These are phyloP conservation scores for Mohoua ochrocephala DNA, from an alignment of 2,113 vertebrate species.

Conservation along the genomic window DNA sequence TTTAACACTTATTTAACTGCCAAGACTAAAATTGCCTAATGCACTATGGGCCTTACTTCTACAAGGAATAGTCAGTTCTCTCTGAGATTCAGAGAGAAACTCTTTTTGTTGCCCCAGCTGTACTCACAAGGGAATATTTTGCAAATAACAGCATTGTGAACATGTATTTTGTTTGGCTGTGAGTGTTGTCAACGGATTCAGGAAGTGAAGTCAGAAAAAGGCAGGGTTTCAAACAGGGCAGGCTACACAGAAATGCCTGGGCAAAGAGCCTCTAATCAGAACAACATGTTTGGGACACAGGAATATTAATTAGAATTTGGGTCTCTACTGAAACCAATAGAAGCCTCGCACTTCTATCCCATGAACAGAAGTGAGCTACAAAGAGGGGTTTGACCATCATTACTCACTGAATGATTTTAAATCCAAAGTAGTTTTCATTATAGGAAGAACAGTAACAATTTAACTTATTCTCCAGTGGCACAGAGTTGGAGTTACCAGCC, in stretches of 20 bases:
- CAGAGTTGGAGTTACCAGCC: not conserved
- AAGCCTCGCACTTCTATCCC: not conserved
- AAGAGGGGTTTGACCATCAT: not conserved
- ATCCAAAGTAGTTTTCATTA: not conserved
- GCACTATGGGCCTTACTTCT: slow-evolving; percentile 11
- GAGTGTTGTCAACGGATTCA: slow-evolving; percentile 74
- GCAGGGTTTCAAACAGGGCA: slow-evolving; percentile 71
- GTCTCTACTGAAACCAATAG: not conserved
- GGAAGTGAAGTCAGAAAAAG: slow-evolving; percentile 77
- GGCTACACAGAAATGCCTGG: slow-evolving; percentile 62
- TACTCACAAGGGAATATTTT: slow-evolving; percentile 72
- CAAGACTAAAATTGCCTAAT: not conserved
- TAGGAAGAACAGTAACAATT: not conserved
- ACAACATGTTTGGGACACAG: slow-evolving; percentile 50
- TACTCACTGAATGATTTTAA: not conserved
- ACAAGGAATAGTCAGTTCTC: slow-evolving; percentile 47
- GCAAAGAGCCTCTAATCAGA: slow-evolving; percentile 57
- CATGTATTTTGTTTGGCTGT: slow-evolving; percentile 78
- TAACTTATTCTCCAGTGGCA: not conserved
- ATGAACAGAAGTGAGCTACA: not conserved
- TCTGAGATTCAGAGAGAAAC: slow-evolving; percentile 57
- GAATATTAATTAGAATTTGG: slow-evolving; percentile 42
- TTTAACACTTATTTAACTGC: slow-evolving; percentile 22
- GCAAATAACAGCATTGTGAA: slow-evolving; percentile 72
- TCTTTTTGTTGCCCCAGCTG: slow-evolving; percentile 75